These are phyloP conservation scores for Heliocidaris erythrogramma DNA, from an alignment of 35 echinoderm and acorn worm species.

Conservation along the genomic window DNA sequence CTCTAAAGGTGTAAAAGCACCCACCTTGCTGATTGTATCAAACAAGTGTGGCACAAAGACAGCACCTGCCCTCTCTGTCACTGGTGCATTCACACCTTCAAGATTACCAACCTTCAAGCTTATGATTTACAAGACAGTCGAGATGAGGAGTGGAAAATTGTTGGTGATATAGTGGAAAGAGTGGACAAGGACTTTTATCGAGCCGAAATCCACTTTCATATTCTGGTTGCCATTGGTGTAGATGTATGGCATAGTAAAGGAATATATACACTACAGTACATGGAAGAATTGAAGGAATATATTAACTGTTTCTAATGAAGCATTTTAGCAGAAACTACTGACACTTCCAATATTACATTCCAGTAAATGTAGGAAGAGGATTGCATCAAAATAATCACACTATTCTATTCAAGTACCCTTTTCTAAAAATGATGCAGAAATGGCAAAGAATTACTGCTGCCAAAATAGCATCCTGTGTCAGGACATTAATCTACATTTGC, in stretches of 20 bases:
- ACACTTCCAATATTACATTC: too few species aligned
- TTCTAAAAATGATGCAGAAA: too few species aligned
- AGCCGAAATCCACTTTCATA: not conserved
- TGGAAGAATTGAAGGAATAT: not conserved
- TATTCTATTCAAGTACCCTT: too few species aligned
- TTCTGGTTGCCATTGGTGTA: not conserved
- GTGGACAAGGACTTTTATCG: not conserved
- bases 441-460: too few species aligned
- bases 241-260: not conserved
- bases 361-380: too few species aligned
- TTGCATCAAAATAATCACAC: too few species aligned
- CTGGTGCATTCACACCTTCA: not conserved
- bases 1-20: not conserved
- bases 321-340: too few species aligned
- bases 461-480: too few species aligned
- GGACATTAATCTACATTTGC: too few species aligned
- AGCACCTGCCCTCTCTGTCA: not conserved
- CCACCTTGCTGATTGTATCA: constrained; percentile 7
- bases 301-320: too few species aligned
- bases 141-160: not conserved
- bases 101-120: not conserved
- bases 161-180: not conserved
- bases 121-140: not conserved
- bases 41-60: constrained; percentile 5
- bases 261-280: not conserved